phyloP scores from a whole-genome alignment of 1,140 invertebrate genomes.

The Drosophila pallidifrons region DNA sequence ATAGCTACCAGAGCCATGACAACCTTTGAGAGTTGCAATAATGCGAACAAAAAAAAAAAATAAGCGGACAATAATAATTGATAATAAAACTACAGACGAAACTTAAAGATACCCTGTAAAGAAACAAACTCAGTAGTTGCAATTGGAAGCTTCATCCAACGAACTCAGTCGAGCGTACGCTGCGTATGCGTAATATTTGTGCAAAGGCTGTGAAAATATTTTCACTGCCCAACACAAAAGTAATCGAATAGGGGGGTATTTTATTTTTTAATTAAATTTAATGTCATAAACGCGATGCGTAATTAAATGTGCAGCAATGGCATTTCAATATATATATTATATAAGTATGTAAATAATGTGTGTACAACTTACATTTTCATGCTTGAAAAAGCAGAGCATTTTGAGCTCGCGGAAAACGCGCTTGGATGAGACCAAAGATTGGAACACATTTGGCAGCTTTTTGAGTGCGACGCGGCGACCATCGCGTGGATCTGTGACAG shows the following conservation, averaged over 20 bases:
- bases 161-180: not conserved
- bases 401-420: constrained; percentile 99
- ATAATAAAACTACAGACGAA: constrained; percentile 49
- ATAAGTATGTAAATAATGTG: not conserved
- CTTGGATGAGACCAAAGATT: constrained; percentile 99
- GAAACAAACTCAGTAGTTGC: not conserved
- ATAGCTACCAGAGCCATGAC: constrained; percentile 9
- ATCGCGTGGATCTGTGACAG: constrained; percentile 99
- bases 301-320: constrained; percentile 50
- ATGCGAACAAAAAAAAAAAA: constrained; percentile 50
- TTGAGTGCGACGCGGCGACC: constrained; percentile 98
- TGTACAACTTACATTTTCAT: constrained; percentile 94
- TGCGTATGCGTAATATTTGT: constrained; percentile 60
- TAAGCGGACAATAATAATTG: constrained; percentile 54
- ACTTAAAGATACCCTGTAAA: constrained; percentile 4
- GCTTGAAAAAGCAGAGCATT: constrained; percentile 99
- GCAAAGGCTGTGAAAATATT: constrained; percentile 37
- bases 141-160: not conserved
- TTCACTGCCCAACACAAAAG: constrained; percentile 28
- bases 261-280: constrained; percentile 71
- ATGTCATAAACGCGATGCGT: constrained; percentile 48
- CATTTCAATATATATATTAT: not conserved
- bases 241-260: constrained; percentile 47
- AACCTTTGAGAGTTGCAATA: constrained; percentile 54
- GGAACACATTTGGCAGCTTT: constrained; percentile 99